Base-by-base conservation (phyloP, 2,113 vertebrate genomes). In the Cynopterus brachyotis region DNA sequence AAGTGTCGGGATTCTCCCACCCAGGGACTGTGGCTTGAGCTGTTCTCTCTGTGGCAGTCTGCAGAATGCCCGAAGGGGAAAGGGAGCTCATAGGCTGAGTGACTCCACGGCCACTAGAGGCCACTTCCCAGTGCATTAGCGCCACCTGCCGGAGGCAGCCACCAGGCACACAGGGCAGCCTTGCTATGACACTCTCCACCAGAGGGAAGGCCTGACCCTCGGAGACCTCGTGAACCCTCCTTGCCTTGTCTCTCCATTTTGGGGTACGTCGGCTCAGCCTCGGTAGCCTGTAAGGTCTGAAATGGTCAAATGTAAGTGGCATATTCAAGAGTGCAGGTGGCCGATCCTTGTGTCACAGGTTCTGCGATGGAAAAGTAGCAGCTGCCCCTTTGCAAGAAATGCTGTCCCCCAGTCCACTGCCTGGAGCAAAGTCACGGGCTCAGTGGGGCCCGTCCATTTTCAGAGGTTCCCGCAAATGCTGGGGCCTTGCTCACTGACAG, bases 81-180 rank as follows among this genome's bases (percentile, higher is more conserved):
- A 50, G 53, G 40, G 37, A 78, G 73, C 42, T 19, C n/a, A 1
- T 8, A 28, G 24, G 3, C 79, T 47, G 42, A 9, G 30, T 0
- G 42, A 9, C 45, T 53, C 28, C 2, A 19, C 1, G 60, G 28
- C 37, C 9, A 4, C 10, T 57, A 42, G n/a, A 75, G 35, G 76
- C 76, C 59, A 5, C 42, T 70, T 76, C 79, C 59, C 82, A 0
- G n/a, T 9, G 9, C 85, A 26, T 12, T 78, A 79, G 76, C 72
- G 93, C 96, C 97, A 81, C 95, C 97, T 97, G 94, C 83, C 24
- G 1, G 90, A 22, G 1, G 13, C 5, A 60, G n/a, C 42, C 57
- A 0, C 37, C 32, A 1, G 7, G 24, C 22, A 47, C 64, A 75
- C 84, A 47, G 19, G 11, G 73, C 40, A 0, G 42, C 79, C 35